phyloP scores from a whole-genome alignment of 2,113 vertebrate genomes.

The Notothenia coriiceps region DNA sequence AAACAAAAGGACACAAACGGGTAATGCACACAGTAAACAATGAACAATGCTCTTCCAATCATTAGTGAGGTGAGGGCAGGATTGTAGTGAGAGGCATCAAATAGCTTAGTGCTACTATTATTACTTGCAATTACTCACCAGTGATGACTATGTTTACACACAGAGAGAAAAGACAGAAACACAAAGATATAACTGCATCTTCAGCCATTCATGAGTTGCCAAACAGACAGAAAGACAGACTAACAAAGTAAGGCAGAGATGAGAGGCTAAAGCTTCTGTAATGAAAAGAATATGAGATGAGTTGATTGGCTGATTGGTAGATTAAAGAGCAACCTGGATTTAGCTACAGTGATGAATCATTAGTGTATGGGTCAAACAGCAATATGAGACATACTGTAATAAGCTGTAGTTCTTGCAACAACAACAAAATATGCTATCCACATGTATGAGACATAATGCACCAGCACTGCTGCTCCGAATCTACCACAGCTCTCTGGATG shows the following conservation, averaged over 20 bases:
- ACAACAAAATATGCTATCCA: slow-evolving; percentile 9
- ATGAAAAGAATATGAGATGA: slow-evolving; percentile 37
- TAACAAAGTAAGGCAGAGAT: slow-evolving; percentile 58
- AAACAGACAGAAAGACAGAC: slow-evolving; percentile 51
- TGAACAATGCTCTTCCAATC: slow-evolving; percentile 11
- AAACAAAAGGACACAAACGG: slow-evolving; percentile 10
- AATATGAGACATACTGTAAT: slow-evolving; percentile 13
- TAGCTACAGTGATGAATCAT: not conserved
- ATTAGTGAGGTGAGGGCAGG: slow-evolving; percentile 43
- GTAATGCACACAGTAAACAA: slow-evolving; percentile 5
- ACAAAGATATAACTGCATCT: slow-evolving; percentile 80
- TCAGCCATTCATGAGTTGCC: slow-evolving; percentile 66
- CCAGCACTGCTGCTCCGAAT: slow-evolving; percentile 44
- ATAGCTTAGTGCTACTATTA: slow-evolving; percentile 42
- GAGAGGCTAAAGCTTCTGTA: slow-evolving; percentile 53
- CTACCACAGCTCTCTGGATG: slow-evolving; percentile 46
- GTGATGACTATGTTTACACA: slow-evolving; percentile 80
- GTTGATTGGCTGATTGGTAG: slow-evolving; percentile 46
- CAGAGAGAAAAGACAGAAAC: slow-evolving; percentile 82
- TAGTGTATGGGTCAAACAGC: slow-evolving; percentile 3
- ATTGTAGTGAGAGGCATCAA: slow-evolving; percentile 52
- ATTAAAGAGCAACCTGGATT: slow-evolving; percentile 50
- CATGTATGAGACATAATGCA: not conserved
- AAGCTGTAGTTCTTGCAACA: not conserved
- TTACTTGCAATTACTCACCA: slow-evolving; percentile 78